phyloP scores from a whole-genome alignment of 2,888 invertebrate species.

The Drosophila greeni region DNA sequence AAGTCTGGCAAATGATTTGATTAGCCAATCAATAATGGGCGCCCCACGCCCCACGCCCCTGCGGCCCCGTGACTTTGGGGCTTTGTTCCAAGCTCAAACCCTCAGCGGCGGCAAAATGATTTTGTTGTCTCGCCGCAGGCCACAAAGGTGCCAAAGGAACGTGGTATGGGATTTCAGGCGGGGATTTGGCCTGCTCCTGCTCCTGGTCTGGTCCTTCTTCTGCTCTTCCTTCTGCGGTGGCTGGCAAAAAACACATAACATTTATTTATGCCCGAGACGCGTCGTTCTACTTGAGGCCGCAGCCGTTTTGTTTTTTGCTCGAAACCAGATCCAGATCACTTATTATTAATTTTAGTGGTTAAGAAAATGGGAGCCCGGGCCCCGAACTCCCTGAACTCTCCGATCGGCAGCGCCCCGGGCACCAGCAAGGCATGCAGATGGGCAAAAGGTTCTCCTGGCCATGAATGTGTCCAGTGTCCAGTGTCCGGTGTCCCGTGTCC shows the following conservation, averaged over 20 bases:
- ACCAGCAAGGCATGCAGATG: constrained; percentile 69
- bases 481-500: constrained; percentile 14
- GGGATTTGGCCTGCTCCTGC: constrained; percentile 68
- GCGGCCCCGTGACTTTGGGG: constrained; percentile 4
- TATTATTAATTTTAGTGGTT: constrained; percentile 78
- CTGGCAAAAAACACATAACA: constrained; percentile 73
- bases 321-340: constrained; percentile 77
- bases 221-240: constrained; percentile 66
- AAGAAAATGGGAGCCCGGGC: constrained; percentile 66
- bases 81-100: constrained; percentile 47
- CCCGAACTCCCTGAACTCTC: constrained; percentile 36
- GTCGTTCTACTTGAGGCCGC: constrained; percentile 31
- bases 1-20: constrained; percentile 66
- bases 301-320: constrained; percentile 42
- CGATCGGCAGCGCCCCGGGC: constrained; percentile 65
- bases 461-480: constrained; percentile 29
- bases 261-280: constrained; percentile 67
- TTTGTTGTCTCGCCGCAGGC: constrained; percentile 78
- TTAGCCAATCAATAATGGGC: constrained; percentile 73
- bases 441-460: constrained; percentile 68
- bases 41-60: constrained; percentile 19
- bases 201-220: constrained; percentile 24
- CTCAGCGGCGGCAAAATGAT: constrained; percentile 74
- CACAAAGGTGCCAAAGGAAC: constrained; percentile 75
- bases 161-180: constrained; percentile 41